phyloP scores from a whole-genome alignment of 2,888 invertebrate genomes.

The Lordiphosa fenestrarum region DNA sequence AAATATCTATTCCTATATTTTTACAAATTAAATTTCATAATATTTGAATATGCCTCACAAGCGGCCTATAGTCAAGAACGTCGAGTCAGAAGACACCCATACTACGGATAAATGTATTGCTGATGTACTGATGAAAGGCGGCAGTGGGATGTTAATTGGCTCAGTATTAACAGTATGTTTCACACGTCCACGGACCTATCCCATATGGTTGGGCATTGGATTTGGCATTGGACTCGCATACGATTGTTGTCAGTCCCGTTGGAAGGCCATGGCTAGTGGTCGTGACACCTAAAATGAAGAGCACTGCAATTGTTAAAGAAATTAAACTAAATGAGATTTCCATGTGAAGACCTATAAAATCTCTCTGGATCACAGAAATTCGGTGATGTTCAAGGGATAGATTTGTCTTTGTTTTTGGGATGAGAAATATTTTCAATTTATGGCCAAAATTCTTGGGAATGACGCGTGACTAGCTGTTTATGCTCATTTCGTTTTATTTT shows the following conservation, averaged over 20 bases:
- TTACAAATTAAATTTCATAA: background rate
- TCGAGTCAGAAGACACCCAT: background rate
- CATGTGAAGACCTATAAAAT: too few relatives aligned
- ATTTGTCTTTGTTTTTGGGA: too few relatives aligned
- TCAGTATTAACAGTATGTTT: slow-evolving; percentile 24
- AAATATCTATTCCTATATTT: background rate
- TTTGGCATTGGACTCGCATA: slow-evolving; percentile 36
- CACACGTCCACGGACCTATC: slow-evolving; percentile 32
- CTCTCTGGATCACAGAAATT: too few relatives aligned
- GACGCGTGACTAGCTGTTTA: too few relatives aligned
- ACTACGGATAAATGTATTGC: slow-evolving; percentile 36
- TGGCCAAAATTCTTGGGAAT: too few relatives aligned
- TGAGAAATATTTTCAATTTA: too few relatives aligned
- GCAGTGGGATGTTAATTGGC: slow-evolving; percentile 34
- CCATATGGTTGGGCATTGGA: slow-evolving; percentile 41
- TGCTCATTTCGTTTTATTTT: too few relatives aligned
- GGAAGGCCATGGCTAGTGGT: slow-evolving; percentile 2
- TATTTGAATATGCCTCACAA: background rate
- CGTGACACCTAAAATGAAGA: background rate
- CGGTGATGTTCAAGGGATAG: too few relatives aligned
- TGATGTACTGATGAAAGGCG: slow-evolving; percentile 37
- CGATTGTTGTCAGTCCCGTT: slow-evolving; percentile 29
- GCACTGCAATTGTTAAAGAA: too few relatives aligned
- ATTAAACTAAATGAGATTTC: too few relatives aligned
- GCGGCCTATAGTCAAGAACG: background rate